Conservation (phyloP, 2,797 vertebrate species). For the Lacerta agilis region DNA sequence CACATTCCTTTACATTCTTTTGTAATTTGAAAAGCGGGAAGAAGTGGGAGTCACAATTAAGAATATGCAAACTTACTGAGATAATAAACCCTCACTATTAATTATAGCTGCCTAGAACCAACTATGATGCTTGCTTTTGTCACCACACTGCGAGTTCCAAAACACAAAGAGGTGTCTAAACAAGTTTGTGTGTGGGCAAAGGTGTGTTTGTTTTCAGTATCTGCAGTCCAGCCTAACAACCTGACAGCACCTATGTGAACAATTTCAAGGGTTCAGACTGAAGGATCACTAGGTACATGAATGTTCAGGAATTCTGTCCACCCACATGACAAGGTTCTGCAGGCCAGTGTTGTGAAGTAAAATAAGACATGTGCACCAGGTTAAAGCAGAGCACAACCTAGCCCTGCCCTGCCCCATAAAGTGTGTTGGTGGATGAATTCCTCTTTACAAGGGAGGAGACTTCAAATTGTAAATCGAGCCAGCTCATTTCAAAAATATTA, state of each 20-base stretch:
- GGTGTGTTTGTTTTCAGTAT: not conserved
- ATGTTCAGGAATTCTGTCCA: not conserved
- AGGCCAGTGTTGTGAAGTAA: not conserved
- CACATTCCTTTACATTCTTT: not conserved
- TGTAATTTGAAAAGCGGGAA: not conserved
- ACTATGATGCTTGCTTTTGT: not conserved
- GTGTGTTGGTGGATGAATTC: not conserved
- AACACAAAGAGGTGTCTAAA: not conserved
- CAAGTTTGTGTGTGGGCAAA: not conserved
- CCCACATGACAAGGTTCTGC: not conserved
- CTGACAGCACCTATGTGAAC: not conserved
- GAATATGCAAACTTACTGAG: not conserved
- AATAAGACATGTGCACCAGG: not conserved
- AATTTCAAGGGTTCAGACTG: not conserved
- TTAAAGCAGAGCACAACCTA: not conserved
- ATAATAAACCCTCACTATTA: not conserved
- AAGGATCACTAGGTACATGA: not conserved
- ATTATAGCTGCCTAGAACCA: constrained; percentile 1
- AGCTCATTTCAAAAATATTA: not conserved
- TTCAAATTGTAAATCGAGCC: not conserved
- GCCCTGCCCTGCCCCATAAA: not conserved
- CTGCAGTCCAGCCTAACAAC: not conserved
- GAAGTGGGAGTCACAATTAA: not conserved
- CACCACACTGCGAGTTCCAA: not conserved
- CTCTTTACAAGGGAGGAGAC: not conserved